Evolutionary conservation across 2,113 vertebrate species (phyloP), one percentile per base, ranked within the genome.

Genomic region (Oreotrochilus melanogaster): DNA sequence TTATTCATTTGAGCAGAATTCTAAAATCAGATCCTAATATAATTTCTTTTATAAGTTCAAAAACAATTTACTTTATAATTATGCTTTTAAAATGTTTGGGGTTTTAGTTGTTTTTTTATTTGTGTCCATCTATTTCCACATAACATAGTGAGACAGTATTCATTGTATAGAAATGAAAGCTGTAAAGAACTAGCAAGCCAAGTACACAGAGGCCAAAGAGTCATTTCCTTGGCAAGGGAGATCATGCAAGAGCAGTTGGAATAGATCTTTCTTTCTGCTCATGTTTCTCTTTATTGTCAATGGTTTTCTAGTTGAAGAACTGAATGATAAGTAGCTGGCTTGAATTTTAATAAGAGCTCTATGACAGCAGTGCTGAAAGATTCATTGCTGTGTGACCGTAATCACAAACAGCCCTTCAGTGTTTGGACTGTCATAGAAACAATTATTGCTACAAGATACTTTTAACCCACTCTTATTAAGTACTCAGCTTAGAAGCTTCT

Each of bases 261-360:
- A 95, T 30, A 90, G 67, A 69, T 85, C 82, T n/a, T 73, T 94
- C 53, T 83, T 91, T 48, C 57, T 96, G 24, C 25, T 97, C 18
- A 16, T 88, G 72, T 64, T 96, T 95, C 42, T 78, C 60, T 90
- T 95, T 72, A 78, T 94, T 96, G 31, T 82, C 89, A 95, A 91
- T 90, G 19, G 39, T 50, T 95, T 88, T 94, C 18, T 39, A 73
- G 21, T 79, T 5, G 21, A 85, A 82, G 62, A 93, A 95, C 28
- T 65, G 82, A 95, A 97, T 95, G 19, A 57, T 95, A 89, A 94
- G 53, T 72, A 96, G 37, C 11, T 82, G 71, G 61, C 69, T 84
- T 95, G 76, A 94, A 90, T 96, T 93, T 95, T 94, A 97, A 86
- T 87, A 92, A 96, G 78, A 76, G 23, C 7, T 86, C 14, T 31